Evolutionary conservation across 2,797 vertebrate genomes (phyloP).

Genomic region (Argyrosomus regius): DNA sequence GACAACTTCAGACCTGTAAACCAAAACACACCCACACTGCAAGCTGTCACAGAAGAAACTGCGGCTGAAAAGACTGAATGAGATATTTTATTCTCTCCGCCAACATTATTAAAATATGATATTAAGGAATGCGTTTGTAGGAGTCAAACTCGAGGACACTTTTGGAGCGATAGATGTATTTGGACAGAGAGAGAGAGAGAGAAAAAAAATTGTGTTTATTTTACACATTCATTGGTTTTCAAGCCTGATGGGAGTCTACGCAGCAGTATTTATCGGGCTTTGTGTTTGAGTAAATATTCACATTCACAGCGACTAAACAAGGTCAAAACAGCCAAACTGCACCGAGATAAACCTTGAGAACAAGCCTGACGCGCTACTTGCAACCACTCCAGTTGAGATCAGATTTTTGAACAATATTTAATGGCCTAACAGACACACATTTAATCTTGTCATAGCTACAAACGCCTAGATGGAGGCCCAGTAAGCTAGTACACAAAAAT

Average conservation of each 20-base stretch:
- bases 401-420: neutral
- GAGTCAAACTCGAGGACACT: neutral
- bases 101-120: neutral
- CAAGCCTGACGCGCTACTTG: neutral
- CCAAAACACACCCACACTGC: constrained; percentile 57
- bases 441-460: neutral
- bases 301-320: neutral
- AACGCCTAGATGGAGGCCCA: neutral
- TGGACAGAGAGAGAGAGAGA: too few species aligned
- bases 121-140: neutral
- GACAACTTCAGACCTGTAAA: constrained; percentile 78
- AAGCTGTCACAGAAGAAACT: constrained; percentile 45
- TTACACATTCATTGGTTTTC: neutral
- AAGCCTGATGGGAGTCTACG: neutral
- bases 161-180: neutral
- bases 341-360: neutral
- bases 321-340: neutral
- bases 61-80: neutral
- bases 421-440: neutral
- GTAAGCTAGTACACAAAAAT: neutral
- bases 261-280: neutral
- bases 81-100: neutral
- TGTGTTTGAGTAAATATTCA: constrained; percentile 2
- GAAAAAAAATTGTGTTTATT: neutral
- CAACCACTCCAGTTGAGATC: neutral